These are phyloP conservation scores for Myzus persicae DNA, from an alignment of 1,140 invertebrate genomes.

Conservation along the genomic window DNA sequence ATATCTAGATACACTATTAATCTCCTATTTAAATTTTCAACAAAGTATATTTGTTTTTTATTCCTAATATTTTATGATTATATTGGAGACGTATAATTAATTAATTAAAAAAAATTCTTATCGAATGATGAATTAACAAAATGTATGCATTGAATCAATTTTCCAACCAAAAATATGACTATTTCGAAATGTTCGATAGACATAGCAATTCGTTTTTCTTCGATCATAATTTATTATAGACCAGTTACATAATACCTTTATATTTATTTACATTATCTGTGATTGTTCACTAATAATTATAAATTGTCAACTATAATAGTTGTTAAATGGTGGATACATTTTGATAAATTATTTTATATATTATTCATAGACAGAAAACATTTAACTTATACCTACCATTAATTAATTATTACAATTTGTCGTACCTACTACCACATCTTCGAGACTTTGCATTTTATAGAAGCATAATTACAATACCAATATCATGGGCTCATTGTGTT, in stretches of 20 bases:
- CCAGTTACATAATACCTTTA: not conserved
- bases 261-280: not conserved
- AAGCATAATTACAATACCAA: not conserved
- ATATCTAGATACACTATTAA: not conserved
- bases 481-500: not conserved
- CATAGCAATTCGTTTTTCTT: not conserved
- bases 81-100: not conserved
- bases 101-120: not conserved
- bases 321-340: not conserved
- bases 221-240: not conserved
- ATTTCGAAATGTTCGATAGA: not conserved
- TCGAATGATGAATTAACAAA: not conserved
- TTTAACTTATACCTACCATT: no score
- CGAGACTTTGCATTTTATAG: not conserved
- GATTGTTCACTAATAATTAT: not conserved
- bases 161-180: not conserved
- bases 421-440: not conserved
- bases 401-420: not conserved
- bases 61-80: not conserved
- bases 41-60: not conserved
- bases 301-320: not conserved
- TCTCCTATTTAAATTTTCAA: not conserved
- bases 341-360: not conserved
- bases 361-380: no score
- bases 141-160: not conserved